These are phyloP conservation scores for Mellivora capensis DNA, from an alignment of 2,113 vertebrate species.

Conservation along the genomic window DNA sequence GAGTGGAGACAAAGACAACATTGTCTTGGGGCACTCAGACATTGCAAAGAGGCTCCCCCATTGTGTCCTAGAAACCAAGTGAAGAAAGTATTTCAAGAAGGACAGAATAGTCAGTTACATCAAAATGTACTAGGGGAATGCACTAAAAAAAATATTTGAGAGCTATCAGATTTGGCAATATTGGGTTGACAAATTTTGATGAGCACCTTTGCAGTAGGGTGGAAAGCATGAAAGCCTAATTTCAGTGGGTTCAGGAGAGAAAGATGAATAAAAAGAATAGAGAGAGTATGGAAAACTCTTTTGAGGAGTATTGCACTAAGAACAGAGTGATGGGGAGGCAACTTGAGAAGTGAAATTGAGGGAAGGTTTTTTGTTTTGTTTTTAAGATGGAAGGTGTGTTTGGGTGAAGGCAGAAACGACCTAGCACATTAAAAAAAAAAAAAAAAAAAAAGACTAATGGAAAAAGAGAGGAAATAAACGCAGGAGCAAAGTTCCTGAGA, in stretches of 20 bases:
- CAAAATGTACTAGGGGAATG: neutral
- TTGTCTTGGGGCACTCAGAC: neutral
- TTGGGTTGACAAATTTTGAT: neutral
- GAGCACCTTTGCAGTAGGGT: neutral
- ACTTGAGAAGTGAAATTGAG: neutral
- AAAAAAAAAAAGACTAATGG: neutral
- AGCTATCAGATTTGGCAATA: neutral
- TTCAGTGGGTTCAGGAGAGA: neutral
- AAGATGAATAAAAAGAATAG: neutral
- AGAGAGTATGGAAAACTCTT: neutral
- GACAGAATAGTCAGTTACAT: neutral
- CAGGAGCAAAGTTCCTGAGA: neutral
- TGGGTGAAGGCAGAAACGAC: neutral
- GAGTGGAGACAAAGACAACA: neutral
- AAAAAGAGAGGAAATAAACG: neutral
- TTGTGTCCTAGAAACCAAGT: slow-evolving; percentile 20
- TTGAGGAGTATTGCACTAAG: neutral
- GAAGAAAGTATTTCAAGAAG: neutral
- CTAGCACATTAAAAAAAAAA: neutral
- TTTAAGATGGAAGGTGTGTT: slow-evolving; percentile 2
- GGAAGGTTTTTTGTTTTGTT: neutral
- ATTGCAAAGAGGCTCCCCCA: neutral
- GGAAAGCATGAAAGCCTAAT: neutral
- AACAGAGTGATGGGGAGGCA: neutral
- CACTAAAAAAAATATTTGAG: neutral